Evolutionary conservation across 2,888 invertebrate species (phyloP).

Genomic region (Gymnosoma rotundatum): DNA sequence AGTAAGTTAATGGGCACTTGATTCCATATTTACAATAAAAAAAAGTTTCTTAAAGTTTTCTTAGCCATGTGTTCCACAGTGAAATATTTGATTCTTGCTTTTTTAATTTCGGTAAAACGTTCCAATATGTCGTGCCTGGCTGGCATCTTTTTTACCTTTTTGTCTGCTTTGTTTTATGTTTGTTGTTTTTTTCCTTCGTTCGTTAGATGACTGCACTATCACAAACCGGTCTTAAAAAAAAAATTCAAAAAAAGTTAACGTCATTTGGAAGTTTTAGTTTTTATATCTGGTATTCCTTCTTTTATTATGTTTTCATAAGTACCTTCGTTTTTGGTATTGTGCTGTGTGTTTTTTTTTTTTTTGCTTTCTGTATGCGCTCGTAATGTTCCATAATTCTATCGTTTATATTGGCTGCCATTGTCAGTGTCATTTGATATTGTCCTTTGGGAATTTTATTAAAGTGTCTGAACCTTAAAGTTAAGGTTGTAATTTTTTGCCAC

Average conservation of each 20-base stretch:
- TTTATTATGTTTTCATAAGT: slow-evolving; percentile 36
- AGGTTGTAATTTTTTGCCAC: slow-evolving; percentile 49
- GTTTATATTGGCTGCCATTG: slow-evolving; percentile 62
- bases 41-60: neutral
- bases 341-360: neutral
- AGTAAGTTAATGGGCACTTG: no score
- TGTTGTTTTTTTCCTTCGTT: slow-evolving; percentile 11
- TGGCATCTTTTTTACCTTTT: slow-evolving; percentile 27
- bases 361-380: slow-evolving; percentile 14
- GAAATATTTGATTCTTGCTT: slow-evolving; percentile 34
- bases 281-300: slow-evolving; percentile 19
- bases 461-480: slow-evolving; percentile 64
- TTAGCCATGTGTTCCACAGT: slow-evolving; percentile 11
- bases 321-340: slow-evolving; percentile 23
- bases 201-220: slow-evolving; percentile 4
- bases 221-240: slow-evolving; percentile 50
- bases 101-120: slow-evolving; percentile 36
- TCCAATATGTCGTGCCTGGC: slow-evolving; percentile 50
- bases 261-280: slow-evolving; percentile 59
- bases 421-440: slow-evolving; percentile 69
- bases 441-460: slow-evolving; percentile 69
- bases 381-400: slow-evolving; percentile 65
- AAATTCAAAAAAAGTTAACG: slow-evolving; percentile 43
- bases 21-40: no score
- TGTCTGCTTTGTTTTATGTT: slow-evolving; percentile 1